phyloP scores from a whole-genome alignment of 2,797 vertebrate genomes.

The Hipposideros larvatus region DNA sequence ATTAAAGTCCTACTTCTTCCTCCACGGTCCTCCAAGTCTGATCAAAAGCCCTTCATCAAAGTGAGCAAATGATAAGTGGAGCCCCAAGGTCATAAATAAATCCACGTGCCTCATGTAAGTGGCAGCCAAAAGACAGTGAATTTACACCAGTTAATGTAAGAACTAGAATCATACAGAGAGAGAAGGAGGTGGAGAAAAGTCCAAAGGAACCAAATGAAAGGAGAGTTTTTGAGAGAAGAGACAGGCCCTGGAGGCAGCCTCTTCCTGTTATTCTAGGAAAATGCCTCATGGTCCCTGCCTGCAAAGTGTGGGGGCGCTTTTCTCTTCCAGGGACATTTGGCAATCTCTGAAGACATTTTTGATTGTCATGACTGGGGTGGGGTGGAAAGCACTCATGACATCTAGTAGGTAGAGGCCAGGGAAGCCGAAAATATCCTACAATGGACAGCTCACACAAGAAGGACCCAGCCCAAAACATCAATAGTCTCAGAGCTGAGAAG shows the following conservation, averaged over 20 bases:
- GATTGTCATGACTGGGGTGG: background rate
- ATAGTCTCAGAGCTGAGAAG: background rate
- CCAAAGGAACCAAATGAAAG: background rate
- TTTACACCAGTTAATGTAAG: background rate
- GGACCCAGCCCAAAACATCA: background rate
- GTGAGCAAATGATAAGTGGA: background rate
- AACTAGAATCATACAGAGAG: background rate
- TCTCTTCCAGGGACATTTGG: background rate
- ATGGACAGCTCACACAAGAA: too few relatives aligned
- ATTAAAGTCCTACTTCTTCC: background rate
- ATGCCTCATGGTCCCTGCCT: background rate
- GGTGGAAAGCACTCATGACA: too few relatives aligned
- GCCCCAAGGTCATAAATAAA: background rate
- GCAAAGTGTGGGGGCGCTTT: fast-evolving
- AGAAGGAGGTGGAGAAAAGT: background rate
- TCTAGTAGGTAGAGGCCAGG: background rate
- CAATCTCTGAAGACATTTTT: background rate
- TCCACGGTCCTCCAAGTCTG: background rate
- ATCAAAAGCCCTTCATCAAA: background rate
- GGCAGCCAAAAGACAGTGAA: background rate
- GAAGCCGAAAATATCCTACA: background rate
- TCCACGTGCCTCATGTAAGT: background rate
- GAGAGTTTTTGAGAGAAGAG: background rate
- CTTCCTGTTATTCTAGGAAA: background rate
- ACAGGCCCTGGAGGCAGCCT: background rate